Evolutionary conservation across 2,113 vertebrate species (phyloP).

Genomic region (Lonchura striata): DNA sequence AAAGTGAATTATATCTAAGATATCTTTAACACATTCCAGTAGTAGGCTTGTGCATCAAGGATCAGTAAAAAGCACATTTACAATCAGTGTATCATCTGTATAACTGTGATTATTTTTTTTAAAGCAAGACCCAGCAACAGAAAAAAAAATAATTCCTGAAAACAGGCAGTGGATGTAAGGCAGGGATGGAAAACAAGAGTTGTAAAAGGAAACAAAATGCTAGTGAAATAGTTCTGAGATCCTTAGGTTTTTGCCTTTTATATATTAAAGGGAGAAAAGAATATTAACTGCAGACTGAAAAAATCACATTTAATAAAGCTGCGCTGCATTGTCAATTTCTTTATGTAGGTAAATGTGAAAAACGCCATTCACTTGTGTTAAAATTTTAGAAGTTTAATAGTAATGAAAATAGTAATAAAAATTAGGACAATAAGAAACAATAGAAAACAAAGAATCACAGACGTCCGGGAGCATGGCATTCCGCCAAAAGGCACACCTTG

Average conservation of each 20-base stretch:
- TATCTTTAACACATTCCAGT: not conserved
- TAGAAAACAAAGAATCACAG: too few relatives aligned
- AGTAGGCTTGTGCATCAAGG: not conserved
- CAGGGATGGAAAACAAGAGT: too few relatives aligned
- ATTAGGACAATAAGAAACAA: too few relatives aligned
- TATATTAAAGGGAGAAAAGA: not conserved
- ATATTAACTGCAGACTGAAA: not conserved
- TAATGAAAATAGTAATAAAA: too few relatives aligned
- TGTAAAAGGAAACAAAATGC: not conserved
- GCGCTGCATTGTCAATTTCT: fast-evolving
- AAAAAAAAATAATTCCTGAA: not conserved
- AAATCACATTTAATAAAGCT: too few relatives aligned
- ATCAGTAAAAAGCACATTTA: not conserved
- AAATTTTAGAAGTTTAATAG: too few relatives aligned
- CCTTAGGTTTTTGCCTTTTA: not conserved
- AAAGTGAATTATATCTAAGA: not conserved
- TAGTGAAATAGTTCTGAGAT: not conserved
- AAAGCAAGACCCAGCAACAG: not conserved
- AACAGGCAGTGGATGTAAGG: not conserved
- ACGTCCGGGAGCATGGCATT: too few relatives aligned
- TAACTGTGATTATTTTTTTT: not conserved
- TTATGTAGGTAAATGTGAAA: not conserved
- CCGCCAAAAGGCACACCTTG: too few relatives aligned
- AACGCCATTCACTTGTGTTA: too few relatives aligned
- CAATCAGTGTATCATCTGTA: not conserved